These are phyloP conservation scores for Sweltsa coloradensis DNA, from an alignment of 1,140 invertebrate species.

Conservation along the genomic window DNA sequence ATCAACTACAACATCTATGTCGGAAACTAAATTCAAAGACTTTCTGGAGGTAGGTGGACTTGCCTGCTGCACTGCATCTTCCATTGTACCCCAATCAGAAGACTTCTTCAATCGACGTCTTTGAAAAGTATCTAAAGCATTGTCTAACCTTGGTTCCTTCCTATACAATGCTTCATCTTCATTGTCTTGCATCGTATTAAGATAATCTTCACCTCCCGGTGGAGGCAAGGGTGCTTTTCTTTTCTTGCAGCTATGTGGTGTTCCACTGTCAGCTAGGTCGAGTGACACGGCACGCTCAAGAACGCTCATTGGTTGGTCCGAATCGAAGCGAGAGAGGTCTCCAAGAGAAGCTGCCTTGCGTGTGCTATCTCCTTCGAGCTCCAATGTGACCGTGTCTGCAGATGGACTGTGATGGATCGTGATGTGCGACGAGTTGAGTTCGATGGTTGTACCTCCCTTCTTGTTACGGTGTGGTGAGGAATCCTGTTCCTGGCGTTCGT, in stretches of 20 bases:
- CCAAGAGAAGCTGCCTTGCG: constrained; percentile 68
- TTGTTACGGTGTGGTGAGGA: too few species aligned
- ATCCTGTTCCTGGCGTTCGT: constrained; percentile 8
- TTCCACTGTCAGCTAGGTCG: constrained; percentile 56
- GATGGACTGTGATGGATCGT: constrained; percentile 57
- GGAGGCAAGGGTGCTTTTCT: constrained; percentile 44
- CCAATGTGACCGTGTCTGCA: constrained; percentile 36
- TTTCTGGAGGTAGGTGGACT: constrained; percentile 19
- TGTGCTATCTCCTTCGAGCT: constrained; percentile 45
- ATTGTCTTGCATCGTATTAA: constrained; percentile 17
- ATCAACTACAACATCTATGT: constrained; percentile 17
- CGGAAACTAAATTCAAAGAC: background rate
- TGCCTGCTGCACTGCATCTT: constrained; percentile 50
- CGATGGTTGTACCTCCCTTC: constrained; percentile 41
- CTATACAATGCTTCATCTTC: constrained; percentile 24
- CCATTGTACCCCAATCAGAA: constrained; percentile 61
- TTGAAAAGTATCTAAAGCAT: constrained; percentile 51
- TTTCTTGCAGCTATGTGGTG: constrained; percentile 47
- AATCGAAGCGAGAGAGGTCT: constrained; percentile 61
- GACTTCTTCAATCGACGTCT: constrained; percentile 54
- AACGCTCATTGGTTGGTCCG: constrained; percentile 35
- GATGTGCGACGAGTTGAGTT: constrained; percentile 57
- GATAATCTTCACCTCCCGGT: constrained; percentile 32
- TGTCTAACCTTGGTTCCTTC: constrained; percentile 48
- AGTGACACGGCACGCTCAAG: constrained; percentile 70